Percentiles rank a stretch among this genome's conserved stretches.
phyloP scores from a whole-genome alignment of 2,888 invertebrate genomes.

The Cloeon dipterum region DNA sequence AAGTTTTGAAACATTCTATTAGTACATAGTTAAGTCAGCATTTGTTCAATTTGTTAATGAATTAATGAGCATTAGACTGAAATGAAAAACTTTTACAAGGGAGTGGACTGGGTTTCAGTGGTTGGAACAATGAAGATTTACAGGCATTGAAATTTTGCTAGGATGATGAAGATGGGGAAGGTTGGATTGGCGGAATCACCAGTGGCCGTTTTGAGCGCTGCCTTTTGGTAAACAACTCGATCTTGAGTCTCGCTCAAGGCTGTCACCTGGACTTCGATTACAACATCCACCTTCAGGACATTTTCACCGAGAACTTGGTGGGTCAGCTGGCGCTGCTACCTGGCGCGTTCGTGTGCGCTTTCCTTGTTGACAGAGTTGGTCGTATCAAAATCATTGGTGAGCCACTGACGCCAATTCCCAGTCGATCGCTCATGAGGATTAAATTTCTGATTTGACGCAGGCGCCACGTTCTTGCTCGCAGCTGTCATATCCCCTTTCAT shows the following conservation, averaged over 20 bases:
- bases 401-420: too few species aligned
- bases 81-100: too few species aligned
- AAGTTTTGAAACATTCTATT: too few species aligned
- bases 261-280: slow-evolving; percentile 26
- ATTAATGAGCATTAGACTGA: too few species aligned
- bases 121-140: too few species aligned
- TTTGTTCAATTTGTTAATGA: too few species aligned
- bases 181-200: slow-evolving; percentile 3
- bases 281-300: slow-evolving; percentile 30
- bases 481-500: slow-evolving; percentile 19
- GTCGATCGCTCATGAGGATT: too few species aligned
- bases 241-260: slow-evolving; percentile 19
- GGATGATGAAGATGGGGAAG: slow-evolving; percentile 4
- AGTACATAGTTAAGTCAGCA: too few species aligned
- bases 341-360: slow-evolving; percentile 19
- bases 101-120: too few species aligned
- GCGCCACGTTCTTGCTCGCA: slow-evolving; percentile 20
- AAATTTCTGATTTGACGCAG: slow-evolving; percentile 14
- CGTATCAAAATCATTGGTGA: slow-evolving; percentile 21
- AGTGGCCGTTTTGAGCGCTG: slow-evolving; percentile 28
- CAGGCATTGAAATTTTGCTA: too few species aligned
- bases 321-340: slow-evolving; percentile 22
- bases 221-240: slow-evolving; percentile 27
- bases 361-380: slow-evolving; percentile 19
- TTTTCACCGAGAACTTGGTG: slow-evolving; percentile 21